A percentile compares a stretch with the other conserved stretches of the same genome.
Conservation (phyloP, 1,140 invertebrate species). For the Bombus huntii region DNA sequence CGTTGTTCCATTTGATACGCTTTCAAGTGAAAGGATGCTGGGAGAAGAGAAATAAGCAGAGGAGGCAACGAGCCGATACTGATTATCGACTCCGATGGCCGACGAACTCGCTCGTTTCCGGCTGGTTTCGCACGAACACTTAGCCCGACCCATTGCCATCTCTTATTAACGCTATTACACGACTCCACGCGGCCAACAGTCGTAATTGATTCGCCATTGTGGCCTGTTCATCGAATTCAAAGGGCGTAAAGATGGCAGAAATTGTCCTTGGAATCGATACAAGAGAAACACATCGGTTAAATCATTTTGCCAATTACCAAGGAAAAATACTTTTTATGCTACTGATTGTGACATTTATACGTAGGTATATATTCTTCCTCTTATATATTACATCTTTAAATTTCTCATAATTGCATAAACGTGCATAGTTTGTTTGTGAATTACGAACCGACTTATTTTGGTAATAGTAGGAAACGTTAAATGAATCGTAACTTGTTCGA, state of each 20-base stretch:
- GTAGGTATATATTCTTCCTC: too few relatives aligned
- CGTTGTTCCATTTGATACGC: neutral
- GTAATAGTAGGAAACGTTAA: neutral
- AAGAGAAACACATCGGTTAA: too few relatives aligned
- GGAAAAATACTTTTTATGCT: too few relatives aligned
- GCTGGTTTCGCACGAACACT: constrained; percentile 11
- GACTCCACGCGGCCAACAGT: neutral
- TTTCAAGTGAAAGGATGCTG: constrained; percentile 2
- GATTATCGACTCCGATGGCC: constrained; percentile 16
- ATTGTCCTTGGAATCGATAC: too few relatives aligned
- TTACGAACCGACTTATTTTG: neutral
- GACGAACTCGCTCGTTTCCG: constrained; percentile 24
- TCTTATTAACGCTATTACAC: neutral
- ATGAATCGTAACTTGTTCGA: rapidly evolving
- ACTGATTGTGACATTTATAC: too few relatives aligned
- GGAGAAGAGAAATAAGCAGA: neutral
- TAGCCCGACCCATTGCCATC: neutral
- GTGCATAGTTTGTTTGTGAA: neutral
- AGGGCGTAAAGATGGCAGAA: too few relatives aligned
- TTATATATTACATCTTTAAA: too few relatives aligned
- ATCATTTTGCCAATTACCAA: too few relatives aligned
- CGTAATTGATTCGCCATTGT: neutral
- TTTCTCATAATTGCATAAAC: too few relatives aligned
- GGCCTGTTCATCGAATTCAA: neutral
- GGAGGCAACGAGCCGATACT: neutral